Base-by-base conservation (phyloP, 2,113 vertebrate species). In the Gasterosteus nipponicus region DNA sequence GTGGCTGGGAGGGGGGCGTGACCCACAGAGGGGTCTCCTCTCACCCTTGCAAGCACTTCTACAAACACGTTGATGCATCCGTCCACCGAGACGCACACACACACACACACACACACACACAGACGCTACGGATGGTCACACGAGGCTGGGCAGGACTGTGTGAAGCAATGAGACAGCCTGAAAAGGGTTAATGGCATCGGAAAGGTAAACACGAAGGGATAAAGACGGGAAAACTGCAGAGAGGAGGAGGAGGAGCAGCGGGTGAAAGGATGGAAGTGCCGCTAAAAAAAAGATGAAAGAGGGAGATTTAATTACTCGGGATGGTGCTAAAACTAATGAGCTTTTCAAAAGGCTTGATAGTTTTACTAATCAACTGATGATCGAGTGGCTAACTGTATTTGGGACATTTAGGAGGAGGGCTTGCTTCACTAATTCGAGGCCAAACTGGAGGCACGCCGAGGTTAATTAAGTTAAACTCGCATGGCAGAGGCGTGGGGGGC, bases 1-100 rank as follows among this genome's bases (percentile, higher is more conserved):
- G 77, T 82, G 87, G 65, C 65, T 35, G 56, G 70, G 89, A 16
- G 65, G 91, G 90, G 83, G 77, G 35, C 35, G 56, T 94, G 91
- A 94, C 92, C 86, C 93, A 92, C 86, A 65, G 88, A 91, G 86
- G 47, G 89, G 86, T 78, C 85, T 86, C 91, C 87, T 77, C 86
- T 91, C 93, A 94, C 91, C 93, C 82, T 89, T 84, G 89, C 89
- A 91, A 94, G 92, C 86, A 87, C 78, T 93, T 92, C 73, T 86
- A 63, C 87, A 93, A 86, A 94, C 92, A 95, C 62, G 0, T 77
- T 3, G 59, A 46, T 42, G 83, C 75, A 84, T 75, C 84, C 73
- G 83, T 75, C 84, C 73, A 84, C 63, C 38, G 66, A 74, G 66
- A 85, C 79, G 60, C 73, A 57, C 77, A 58, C 79, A 78, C 69